Conservation (phyloP, 1,140 invertebrate species). For the Calliopsis andreniformis region DNA sequence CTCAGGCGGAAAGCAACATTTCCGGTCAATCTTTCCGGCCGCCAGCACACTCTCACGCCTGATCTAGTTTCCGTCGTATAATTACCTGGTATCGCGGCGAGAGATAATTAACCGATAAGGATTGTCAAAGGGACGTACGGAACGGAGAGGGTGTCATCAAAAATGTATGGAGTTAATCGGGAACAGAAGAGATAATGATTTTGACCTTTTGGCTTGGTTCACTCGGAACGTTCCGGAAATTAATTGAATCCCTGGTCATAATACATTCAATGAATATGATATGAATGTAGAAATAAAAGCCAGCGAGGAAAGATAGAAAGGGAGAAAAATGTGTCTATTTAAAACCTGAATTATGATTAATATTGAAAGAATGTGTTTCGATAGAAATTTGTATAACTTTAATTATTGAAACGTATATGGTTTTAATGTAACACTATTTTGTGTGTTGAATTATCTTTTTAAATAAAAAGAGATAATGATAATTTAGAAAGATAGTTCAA, state of each 20-base stretch:
- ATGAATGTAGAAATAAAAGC: not conserved
- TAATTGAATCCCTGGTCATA: not conserved
- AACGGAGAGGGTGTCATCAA: not conserved
- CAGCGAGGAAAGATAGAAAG: not conserved
- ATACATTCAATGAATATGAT: not conserved
- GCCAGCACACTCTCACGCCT: slow-evolving; percentile 44
- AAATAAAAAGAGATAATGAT: too few relatives aligned
- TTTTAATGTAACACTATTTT: too few relatives aligned
- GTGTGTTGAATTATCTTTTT: too few relatives aligned
- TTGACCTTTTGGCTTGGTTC: not conserved
- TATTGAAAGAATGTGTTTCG: too few relatives aligned
- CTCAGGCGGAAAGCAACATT: slow-evolving; percentile 64
- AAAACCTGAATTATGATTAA: too few relatives aligned
- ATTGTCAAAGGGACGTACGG: slow-evolving; percentile 45
- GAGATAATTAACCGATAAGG: slow-evolving; percentile 74
- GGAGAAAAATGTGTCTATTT: not conserved
- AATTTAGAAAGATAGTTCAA: too few relatives aligned
- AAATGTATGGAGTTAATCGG: not conserved
- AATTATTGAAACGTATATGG: too few relatives aligned
- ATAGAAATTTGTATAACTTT: too few relatives aligned
- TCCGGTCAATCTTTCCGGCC: slow-evolving; percentile 68
- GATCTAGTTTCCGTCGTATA: slow-evolving; percentile 71
- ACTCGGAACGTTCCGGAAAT: not conserved
- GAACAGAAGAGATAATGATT: not conserved
- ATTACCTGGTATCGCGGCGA: slow-evolving; percentile 69